These are phyloP conservation scores for Thymelicus acteon DNA, from an alignment of 2,888 invertebrate genomes.

Conservation along the genomic window DNA sequence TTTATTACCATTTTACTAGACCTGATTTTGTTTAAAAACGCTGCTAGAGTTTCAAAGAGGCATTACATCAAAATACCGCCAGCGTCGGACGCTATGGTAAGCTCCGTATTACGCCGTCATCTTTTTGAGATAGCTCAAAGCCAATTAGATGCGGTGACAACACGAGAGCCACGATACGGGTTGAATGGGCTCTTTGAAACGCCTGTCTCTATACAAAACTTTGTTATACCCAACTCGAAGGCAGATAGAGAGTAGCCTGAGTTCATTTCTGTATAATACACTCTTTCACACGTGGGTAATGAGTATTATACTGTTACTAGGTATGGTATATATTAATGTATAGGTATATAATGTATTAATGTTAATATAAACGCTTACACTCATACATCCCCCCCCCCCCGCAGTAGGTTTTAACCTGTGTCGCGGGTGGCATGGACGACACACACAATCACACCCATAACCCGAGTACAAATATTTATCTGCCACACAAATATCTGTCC, in stretches of 20 bases:
- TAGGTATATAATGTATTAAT: no score
- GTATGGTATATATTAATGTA: no score
- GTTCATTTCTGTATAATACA: background rate
- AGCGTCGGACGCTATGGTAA: slow-evolving; percentile 52
- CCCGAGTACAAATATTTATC: no score
- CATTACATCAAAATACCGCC: background rate
- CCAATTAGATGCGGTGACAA: slow-evolving; percentile 80
- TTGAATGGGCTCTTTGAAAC: slow-evolving; percentile 39
- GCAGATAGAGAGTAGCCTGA: background rate
- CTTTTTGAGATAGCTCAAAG: slow-evolving; percentile 79
- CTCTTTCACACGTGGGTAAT: background rate
- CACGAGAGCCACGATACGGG: slow-evolving; percentile 43
- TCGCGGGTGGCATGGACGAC: no score
- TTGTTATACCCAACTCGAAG: slow-evolving; percentile 31
- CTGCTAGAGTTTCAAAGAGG: no score
- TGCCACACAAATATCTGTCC: no score
- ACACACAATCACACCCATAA: no score
- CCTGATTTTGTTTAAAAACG: no score
- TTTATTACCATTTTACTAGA: background rate
- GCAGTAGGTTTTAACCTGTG: no score
- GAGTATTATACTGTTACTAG: no score
- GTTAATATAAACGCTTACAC: no score
- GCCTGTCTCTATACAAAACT: slow-evolving; percentile 29
- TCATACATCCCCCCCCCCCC: no score
- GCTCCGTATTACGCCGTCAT: slow-evolving; percentile 57